Evolutionary conservation across 2,113 vertebrate genomes (phyloP), one percentile per base, ranked within the genome.

Genomic region (Hydrolagus affinis): DNA sequence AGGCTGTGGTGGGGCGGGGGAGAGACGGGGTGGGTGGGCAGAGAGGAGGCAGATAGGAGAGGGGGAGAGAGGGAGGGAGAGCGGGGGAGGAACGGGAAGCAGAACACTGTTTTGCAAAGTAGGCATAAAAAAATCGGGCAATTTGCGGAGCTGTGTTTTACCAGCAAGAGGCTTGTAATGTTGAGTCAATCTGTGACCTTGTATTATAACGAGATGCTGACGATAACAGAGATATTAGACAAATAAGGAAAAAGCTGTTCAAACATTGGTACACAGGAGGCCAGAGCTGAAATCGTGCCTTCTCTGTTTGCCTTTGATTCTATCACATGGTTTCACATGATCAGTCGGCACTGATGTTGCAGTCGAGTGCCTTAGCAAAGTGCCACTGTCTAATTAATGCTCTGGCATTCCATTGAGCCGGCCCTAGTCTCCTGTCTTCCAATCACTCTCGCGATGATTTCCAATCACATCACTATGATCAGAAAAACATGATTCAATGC

Each of bases 191-290:
- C 78, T 30, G 66, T 32, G 78, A 66, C 62, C 28, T 83, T 64
- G 28, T 7, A 83, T 21, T 66, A 32, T 66, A 32, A 83, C 66
- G 25, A 68, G 25, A 83, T 75, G 32, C 15, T 68, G 60, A 4
- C 3, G 28, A 83, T 83, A 19, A 83, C 57, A 25, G 8, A 80
- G 23, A 64, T 44, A 44, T 23, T 66, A 66, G 60, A 83, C 66
- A 83, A 30, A 30, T 83, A 66, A 83, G 30, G 60, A 32, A 66
- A 62, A 83, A 66, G 60, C 62, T 68, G 78, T 66, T 83, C 23
- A 83, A 83, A 83, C 28, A 68, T 83, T 66, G 62, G 66, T 83
- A 68, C 62, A 83, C 15, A 32, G 19, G 25, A 28, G 62, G 57
- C 59, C 11, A 23, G 59, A 78, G 15, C 17, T 83, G 78, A 21